Percentiles rank a stretch among this genome's conserved stretches.
phyloP scores from a whole-genome alignment of 2,888 invertebrate genomes.

The Galerucella nymphaeae region DNA sequence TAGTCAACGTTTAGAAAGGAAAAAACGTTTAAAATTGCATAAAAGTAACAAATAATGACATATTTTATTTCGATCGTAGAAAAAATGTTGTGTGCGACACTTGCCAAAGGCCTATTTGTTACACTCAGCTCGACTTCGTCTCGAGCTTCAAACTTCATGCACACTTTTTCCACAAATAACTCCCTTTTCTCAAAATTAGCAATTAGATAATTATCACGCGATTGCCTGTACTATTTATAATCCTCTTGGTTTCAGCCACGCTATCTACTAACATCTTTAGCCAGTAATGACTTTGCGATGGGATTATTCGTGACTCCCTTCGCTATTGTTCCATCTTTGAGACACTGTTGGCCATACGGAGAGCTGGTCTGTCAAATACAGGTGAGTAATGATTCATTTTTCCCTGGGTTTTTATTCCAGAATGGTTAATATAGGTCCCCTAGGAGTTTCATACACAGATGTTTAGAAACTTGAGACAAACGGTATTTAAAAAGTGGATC shows the following conservation, averaged over 20 bases:
- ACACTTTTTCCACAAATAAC: no score
- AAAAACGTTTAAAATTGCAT: no score
- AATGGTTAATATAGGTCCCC: background rate
- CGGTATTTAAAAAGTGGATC: no score
- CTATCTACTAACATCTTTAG: slow-evolving; percentile 86
- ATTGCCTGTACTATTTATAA: slow-evolving; percentile 22
- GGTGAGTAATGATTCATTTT: slow-evolving; percentile 67
- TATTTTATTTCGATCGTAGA: no score
- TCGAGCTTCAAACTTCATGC: no score
- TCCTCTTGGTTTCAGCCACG: slow-evolving; percentile 74
- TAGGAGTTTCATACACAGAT: background rate
- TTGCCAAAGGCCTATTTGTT: no score
- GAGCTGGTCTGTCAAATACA: slow-evolving; percentile 92
- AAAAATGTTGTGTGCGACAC: no score
- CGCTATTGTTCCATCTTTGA: slow-evolving; percentile 84
- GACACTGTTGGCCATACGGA: slow-evolving; percentile 89
- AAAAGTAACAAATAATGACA: no score
- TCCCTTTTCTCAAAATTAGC: no score
- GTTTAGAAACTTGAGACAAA: background rate
- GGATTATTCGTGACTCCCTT: slow-evolving; percentile 88
- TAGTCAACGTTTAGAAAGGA: no score
- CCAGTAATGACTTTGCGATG: slow-evolving; percentile 88
- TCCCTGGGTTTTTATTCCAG: background rate
- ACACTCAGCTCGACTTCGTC: no score
- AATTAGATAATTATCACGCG: no score